Conservation (phyloP, 2,888 invertebrate species). For the Epirrhoe tristata region DNA sequence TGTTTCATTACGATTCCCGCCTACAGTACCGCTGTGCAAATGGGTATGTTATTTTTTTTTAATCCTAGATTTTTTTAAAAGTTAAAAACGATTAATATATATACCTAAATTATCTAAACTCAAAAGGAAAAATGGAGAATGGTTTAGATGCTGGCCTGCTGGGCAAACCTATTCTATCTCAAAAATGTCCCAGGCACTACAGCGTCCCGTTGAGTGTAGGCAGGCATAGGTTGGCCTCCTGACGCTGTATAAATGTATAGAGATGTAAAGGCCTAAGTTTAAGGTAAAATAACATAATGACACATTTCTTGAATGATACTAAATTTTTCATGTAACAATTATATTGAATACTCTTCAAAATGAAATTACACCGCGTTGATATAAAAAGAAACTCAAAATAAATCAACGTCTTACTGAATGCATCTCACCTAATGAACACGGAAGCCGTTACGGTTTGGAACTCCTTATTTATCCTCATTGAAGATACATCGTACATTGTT, state of each 20-base stretch:
- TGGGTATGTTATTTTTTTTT: constrained; percentile 68
- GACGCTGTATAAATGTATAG: no score
- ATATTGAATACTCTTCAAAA: no score
- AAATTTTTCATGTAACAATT: background rate
- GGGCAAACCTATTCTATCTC: no score
- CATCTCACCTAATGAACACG: constrained; percentile 8
- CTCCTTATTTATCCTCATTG: constrained; percentile 8
- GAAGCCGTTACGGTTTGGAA: constrained; percentile 4
- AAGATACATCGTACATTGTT: constrained; percentile 36
- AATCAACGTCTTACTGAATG: constrained; percentile 3
- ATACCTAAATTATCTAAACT: no score
- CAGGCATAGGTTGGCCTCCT: no score
- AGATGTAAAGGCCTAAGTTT: no score
- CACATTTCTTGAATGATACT: no score
- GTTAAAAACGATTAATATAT: background rate
- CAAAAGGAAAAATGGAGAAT: no score
- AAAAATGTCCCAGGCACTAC: no score
- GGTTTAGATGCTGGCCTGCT: no score
- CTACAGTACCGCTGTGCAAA: constrained; percentile 75
- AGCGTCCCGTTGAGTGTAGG: no score
- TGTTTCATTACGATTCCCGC: constrained; percentile 74
- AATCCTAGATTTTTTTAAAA: background rate
- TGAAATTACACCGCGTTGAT: background rate
- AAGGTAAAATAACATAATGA: no score
- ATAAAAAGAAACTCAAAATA: background rate